Percentiles rank a stretch among this genome's conserved stretches.
phyloP scores from a whole-genome alignment of 1,140 invertebrate species.

The Pseudomyrmex concolor region DNA sequence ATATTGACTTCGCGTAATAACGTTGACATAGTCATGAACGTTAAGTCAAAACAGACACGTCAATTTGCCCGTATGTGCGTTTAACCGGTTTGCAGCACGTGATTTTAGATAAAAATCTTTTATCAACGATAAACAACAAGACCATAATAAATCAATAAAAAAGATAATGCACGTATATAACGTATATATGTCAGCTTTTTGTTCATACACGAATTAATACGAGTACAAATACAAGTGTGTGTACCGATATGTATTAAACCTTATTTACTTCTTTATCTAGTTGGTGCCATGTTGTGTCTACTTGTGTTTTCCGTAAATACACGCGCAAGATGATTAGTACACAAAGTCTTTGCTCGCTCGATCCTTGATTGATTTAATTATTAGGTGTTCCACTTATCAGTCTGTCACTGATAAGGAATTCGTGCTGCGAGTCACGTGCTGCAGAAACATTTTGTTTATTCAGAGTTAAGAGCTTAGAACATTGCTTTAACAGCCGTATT shows the following conservation, averaged over 20 bases:
- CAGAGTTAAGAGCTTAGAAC: background rate
- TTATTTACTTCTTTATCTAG: slow-evolving; percentile 16
- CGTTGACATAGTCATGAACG: background rate
- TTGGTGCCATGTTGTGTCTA: slow-evolving; percentile 4
- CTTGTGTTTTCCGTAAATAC: background rate
- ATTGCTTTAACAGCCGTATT: background rate
- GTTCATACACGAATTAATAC: background rate
- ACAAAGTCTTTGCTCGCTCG: background rate
- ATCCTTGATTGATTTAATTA: slow-evolving; percentile 25
- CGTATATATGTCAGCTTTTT: slow-evolving; percentile 6
- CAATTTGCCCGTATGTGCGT: background rate
- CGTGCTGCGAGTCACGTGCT: background rate
- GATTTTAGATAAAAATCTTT: slow-evolving; percentile 14
- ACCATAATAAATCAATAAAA: slow-evolving; percentile 32
- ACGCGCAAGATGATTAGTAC: slow-evolving; percentile 10
- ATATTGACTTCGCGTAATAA: slow-evolving; percentile 1
- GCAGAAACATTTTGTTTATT: background rate
- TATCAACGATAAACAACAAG: background rate
- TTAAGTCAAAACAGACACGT: background rate
- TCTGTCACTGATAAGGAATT: slow-evolving; percentile 16
- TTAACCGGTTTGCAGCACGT: slow-evolving; percentile 26
- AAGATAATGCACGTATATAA: background rate
- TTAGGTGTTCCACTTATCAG: background rate
- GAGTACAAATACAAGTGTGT: background rate
- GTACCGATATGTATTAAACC: slow-evolving; percentile 25